Evolutionary conservation across 2,888 invertebrate species (phyloP), one percentile per base, ranked within the genome.

Genomic region (Apomyelois bistriatella): DNA sequence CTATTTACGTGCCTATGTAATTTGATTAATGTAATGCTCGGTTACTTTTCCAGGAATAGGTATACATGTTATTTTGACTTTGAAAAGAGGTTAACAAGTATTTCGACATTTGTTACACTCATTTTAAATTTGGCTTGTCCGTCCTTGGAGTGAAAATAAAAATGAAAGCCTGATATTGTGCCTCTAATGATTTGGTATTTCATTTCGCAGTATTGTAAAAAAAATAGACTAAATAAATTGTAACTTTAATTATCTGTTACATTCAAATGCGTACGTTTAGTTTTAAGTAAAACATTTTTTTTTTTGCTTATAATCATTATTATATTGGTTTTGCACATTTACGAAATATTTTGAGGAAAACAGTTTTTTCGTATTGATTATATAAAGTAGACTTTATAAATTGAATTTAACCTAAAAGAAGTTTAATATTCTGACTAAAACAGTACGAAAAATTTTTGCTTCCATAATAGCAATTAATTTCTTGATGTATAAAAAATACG

Each of bases 91-190:
- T 28, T 5, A 32, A 32, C 10, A 32, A 8, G 32, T 32, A 32
- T 32, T 32, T 40, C 10, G n/a, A 9, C 8, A 9, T 64, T 61
- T 59, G 52, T 60, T 56, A 54, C 41, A 54, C 8, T 42, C 54
- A 48, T 52, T 71, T 64, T 59, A 69, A 59, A 66, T 8, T 68
- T 76, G 82, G 85, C 82, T 82, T 73, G 71, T 86, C 88, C 88
- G 88, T 87, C 88, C 87, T 79, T 72, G 72, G 74, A 79, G 72
- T 78, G 70, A 77, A 82, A 66, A 65, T 59, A 61, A 62, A 75
- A 64, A 57, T 62, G 69, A 84, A 87, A 86, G 86, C 87, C 86
- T 86, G 40, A 86, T 73, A 64, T 74, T 68, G 88, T 88, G 87
- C 88, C 88, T 87, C 73, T 62, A 66, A 72, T 75, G 64, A 72